A percentile compares a stretch with the other conserved stretches of the same genome.
These are phyloP conservation scores for Malurus melanocephalus DNA, from an alignment of 2,113 vertebrate species.

Conservation along the genomic window DNA sequence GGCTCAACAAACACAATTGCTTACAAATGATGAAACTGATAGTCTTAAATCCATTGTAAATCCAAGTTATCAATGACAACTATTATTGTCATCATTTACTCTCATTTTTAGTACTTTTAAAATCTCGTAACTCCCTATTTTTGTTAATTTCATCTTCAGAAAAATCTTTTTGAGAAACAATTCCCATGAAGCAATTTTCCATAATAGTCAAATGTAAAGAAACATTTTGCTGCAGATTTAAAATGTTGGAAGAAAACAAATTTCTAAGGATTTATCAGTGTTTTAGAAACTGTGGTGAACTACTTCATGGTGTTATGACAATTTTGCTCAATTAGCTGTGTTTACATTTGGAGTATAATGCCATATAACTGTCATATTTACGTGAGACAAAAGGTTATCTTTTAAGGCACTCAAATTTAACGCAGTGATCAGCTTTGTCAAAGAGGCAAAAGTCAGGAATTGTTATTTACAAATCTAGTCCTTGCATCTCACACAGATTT, in stretches of 20 bases:
- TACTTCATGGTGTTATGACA: background rate
- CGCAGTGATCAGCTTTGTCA: background rate
- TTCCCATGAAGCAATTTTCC: background rate
- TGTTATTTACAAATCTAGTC: background rate
- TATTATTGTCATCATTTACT: background rate
- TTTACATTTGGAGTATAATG: background rate
- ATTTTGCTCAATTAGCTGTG: background rate
- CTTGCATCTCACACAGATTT: background rate
- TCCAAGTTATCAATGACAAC: background rate
- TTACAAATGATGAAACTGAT: background rate
- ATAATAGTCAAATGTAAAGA: background rate
- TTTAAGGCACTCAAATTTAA: background rate
- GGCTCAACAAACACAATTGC: background rate
- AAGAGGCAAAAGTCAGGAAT: background rate
- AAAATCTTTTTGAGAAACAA: background rate
- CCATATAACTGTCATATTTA: background rate
- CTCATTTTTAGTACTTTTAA: background rate
- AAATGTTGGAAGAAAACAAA: background rate
- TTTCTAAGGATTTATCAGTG: background rate
- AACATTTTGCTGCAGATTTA: background rate
- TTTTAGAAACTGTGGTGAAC: background rate
- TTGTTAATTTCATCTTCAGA: background rate
- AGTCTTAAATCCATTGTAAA: background rate
- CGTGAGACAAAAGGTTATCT: background rate
- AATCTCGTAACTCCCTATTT: background rate